Base-by-base conservation (phyloP, 2,797 vertebrate genomes). In the Xiphorhynchus erythropygius region DNA sequence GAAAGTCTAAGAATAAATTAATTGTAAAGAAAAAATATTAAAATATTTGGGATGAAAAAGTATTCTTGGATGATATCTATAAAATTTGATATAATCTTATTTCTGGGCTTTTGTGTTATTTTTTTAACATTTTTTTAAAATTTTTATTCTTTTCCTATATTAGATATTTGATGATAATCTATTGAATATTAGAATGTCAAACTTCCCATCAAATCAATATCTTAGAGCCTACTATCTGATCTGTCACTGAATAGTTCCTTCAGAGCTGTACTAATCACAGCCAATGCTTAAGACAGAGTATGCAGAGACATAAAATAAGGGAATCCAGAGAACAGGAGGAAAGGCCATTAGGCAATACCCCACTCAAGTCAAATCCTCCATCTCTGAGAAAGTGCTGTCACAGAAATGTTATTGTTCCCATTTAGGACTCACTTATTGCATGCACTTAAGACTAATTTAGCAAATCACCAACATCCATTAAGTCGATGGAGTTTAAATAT, bases 391-490 rank as follows among this genome's bases (percentile, higher is more conserved):
- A 82, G 44, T 49, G 67, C 63, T 90, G 32, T 88, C 35, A 35
- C 25, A 28, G 30, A 89, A 79, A 79, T 39, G 32, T 53, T 96
- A 71, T 41, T 82, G 47, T 74, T 93, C 59, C 44, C 84, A 89
- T 74, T 94, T 94, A 92, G 59, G 56, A 64, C 74, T 84, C 2
- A 0, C 46, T 90, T 73, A 86, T 13, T 92, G 74, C 80, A 76
- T 93, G 67, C 80, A 91, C 55, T 96, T 88, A 94, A 32, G 50
- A 63, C 57, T 91, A 89, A 82, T 90, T 89, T 90, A 80, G 60
- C 63, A 93, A 87, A 87, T 90, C 67, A 94, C 41, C 76, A 52
- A 35, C 52, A 23, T n/a, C 3, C 70, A 84, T 94, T 94, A 90
- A 87, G 70, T 64, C 3, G 1, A 82, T 84, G 56, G 46, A 27